Conservation (phyloP, 2,888 invertebrate species). For the Nephrotoma guestfalica region DNA sequence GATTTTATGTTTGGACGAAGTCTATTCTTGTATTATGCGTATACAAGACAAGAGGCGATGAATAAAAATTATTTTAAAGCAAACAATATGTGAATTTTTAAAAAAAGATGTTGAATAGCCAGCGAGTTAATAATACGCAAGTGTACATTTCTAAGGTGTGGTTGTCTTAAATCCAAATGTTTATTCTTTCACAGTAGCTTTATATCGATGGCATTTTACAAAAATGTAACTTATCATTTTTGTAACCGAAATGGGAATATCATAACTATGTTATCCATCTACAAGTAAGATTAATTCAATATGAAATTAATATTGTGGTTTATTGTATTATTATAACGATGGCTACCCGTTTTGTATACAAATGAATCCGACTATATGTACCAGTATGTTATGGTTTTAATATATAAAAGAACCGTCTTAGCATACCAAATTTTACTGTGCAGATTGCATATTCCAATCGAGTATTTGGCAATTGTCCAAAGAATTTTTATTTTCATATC, state of each 20-base stretch:
- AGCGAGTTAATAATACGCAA: neutral
- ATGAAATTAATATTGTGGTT: neutral
- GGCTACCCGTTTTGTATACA: neutral
- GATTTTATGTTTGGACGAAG: neutral
- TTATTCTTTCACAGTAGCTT: neutral
- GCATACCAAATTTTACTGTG: neutral
- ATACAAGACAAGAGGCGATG: neutral
- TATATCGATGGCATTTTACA: neutral
- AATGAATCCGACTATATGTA: neutral
- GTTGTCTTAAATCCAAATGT: neutral
- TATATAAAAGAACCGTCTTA: neutral
- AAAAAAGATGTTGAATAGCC: neutral
- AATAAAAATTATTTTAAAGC: neutral
- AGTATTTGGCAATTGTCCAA: neutral
- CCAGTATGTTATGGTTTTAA: neutral
- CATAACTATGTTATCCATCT: neutral
- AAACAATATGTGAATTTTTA: neutral
- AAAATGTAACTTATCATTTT: neutral
- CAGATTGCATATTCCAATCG: neutral
- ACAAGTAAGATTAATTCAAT: neutral
- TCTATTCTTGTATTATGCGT: neutral
- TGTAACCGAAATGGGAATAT: neutral
- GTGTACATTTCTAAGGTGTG: neutral
- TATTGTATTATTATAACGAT: neutral
- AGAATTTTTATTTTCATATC: neutral